Base-by-base conservation (phyloP, 2,797 vertebrate species). In the Sebastes nivosus region DNA sequence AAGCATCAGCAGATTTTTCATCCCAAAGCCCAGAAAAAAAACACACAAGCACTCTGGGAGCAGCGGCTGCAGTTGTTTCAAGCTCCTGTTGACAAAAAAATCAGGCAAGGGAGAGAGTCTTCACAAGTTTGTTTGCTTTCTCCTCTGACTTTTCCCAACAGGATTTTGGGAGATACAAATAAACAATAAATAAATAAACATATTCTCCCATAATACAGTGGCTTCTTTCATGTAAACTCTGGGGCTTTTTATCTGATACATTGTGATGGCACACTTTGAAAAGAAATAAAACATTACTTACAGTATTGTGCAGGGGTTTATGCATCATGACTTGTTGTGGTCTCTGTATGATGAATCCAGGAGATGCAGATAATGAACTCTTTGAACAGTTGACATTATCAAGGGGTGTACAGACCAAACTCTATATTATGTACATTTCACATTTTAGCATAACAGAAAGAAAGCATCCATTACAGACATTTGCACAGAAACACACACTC, bases 1-100 rank as follows among this genome's bases (percentile, higher is more conserved):
- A 82, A 81, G 89, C 76, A 91, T 89, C 89, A 88, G 87, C 83
- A 87, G 83, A 88, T 93, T 92, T 92, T 85, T 83, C 68, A 75
- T 87, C 78, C 83, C 73, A 91, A 88, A 90, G 75, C 81, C 68
- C 67, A 84, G 67, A 85, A 84, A 91, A 87, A 82, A 87, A 16
- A 42, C 34, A 42, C 34, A 14, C 73, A 77, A 71, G 61, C 30
- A n/a, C 68, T 85, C 22, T 42, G 75, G 67, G 72, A 81, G 77
- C 61, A 59, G 66, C 80, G 9, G 36, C 42, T 75, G 59, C 75
- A 73, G 55, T 75, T 89, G 68, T 81, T 85, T 81, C 67, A 75
- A 82, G 67, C 55, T 80, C 57, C 68, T 42, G 58, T 64, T 85
- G 69, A 87, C 16, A 80, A 81, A 88, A 88, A 80, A 77, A 57